A percentile compares a stretch with the other conserved stretches of the same genome.
Evolutionary conservation across 2,797 vertebrate genomes (phyloP).

Genomic region (Lagocephalus sceleratus): DNA sequence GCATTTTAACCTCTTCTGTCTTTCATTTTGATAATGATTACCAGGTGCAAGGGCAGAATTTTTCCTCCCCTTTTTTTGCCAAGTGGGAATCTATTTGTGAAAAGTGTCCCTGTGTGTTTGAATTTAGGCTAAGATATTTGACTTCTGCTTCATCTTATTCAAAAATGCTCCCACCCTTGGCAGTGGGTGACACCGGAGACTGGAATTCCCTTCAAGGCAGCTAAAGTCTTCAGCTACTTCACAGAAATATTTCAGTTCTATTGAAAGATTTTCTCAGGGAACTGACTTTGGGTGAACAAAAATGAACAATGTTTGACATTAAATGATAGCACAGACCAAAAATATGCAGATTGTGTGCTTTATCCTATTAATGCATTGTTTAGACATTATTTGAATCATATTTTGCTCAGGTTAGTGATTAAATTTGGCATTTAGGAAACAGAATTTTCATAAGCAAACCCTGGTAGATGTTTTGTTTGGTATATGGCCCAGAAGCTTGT

Average conservation of each 20-base stretch:
- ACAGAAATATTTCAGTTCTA: constrained; percentile 26
- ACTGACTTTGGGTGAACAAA: constrained; percentile 33
- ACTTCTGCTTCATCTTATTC: constrained; percentile 45
- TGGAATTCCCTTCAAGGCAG: constrained; percentile 45
- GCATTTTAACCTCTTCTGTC: constrained; percentile 81
- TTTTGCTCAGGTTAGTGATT: constrained; percentile 1
- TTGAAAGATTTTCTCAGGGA: constrained; percentile 31
- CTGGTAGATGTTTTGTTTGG: too few relatives aligned
- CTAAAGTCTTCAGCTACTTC: constrained; percentile 33
- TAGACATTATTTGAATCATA: too few relatives aligned
- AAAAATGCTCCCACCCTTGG: constrained; percentile 58
- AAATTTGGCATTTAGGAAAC: constrained; percentile 1
- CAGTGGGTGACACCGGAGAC: constrained; percentile 38
- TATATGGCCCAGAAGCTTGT: too few relatives aligned
- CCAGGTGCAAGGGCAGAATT: constrained; percentile 81
- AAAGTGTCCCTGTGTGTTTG: constrained; percentile 71
- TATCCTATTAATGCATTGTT: constrained; percentile 15
- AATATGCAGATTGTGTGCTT: constrained; percentile 16
- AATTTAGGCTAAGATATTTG: constrained; percentile 62
- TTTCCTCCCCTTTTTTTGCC: constrained; percentile 60
- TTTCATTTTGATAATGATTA: constrained; percentile 86
- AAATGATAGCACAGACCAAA: constrained; percentile 12
- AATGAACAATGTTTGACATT: constrained; percentile 33
- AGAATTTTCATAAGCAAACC: too few relatives aligned
- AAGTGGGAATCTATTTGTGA: constrained; percentile 70